Base-by-base conservation (phyloP, 2,113 vertebrate genomes). In the Gymnogyps californianus region DNA sequence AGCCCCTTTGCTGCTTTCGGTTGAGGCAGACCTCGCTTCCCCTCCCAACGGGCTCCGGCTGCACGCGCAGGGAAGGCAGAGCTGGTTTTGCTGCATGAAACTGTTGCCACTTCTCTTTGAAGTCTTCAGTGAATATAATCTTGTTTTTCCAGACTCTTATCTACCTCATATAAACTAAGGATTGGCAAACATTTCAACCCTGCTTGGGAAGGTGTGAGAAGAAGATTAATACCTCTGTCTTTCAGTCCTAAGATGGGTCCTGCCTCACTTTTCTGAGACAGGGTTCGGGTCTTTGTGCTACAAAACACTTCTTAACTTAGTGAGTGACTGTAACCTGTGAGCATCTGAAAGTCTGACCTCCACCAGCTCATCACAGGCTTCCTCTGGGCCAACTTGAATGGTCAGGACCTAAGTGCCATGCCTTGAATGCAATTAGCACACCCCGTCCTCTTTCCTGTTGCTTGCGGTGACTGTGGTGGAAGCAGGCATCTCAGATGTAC, bases 91-190 rank as follows among this genome's bases (percentile, higher is more conserved):
- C 62, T 77, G 59, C 44, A 12, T 17, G 34, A 42, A 96, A 29
- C 34, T 54, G 8, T 51, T 80, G 38, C 59, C 16, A 15, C 49
- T 72, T 34, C 54, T n/a, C 76, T 95, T 90, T 90, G 76, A 92
- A 94, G 82, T 59, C 24, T 72, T 90, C 57, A 40, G 62, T 51
- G 67, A 94, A 89, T 32, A 61, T 70, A 93, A 96, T 93, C 95
- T 92, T 80, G 85, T 83, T 96, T 95, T 89, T 75, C 72, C 97
- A 96, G 92, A 29, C 82, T 70, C 79, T 90, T 80, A 84, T 76
- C 82, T 93, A 51, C 86, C 42, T 87, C 7, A 2, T n/a, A 34
- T 71, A 80, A 79, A 90, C 44, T 44, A 13, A 83, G 26, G 13
- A n/a, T 1, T 91, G 87, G 75, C 72, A 94, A 90, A 89, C 26